Evolutionary conservation across 2,888 invertebrate genomes (phyloP).

Genomic region (Acleris holmiana): DNA sequence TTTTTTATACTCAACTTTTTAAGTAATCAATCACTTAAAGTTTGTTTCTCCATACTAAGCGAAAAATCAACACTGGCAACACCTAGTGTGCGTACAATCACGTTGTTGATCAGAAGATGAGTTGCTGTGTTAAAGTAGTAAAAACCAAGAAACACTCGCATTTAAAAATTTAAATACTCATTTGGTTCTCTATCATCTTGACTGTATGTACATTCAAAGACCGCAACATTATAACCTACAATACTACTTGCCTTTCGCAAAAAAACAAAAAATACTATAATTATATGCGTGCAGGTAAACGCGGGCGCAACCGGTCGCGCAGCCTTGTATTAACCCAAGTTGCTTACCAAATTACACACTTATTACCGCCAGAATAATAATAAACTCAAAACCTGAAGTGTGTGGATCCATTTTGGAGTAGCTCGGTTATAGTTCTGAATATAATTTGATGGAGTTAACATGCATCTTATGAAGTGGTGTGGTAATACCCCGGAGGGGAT

Average conservation of each 20-base stretch:
- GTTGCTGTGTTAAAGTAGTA: too few species aligned
- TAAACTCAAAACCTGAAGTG: constrained; percentile 42
- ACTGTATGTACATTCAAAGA: too few species aligned
- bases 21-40: too few species aligned
- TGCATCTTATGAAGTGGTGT: constrained; percentile 53
- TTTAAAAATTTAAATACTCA: too few species aligned
- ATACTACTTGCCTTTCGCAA: background rate
- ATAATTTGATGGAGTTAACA: constrained; percentile 58
- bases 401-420: constrained; percentile 32
- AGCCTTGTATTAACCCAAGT: constrained; percentile 66
- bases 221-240: too few species aligned
- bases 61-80: too few species aligned
- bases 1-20: too few species aligned
- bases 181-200: too few species aligned
- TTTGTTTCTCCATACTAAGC: too few species aligned
- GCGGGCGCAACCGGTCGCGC: constrained; percentile 59
- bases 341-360: constrained; percentile 64
- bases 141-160: too few species aligned
- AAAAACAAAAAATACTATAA: constrained; percentile 33
- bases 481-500: constrained; percentile 45
- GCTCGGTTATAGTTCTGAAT: constrained; percentile 49
- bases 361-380: constrained; percentile 42
- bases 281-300: constrained; percentile 70
- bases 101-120: too few species aligned
- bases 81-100: too few species aligned